phyloP scores from a whole-genome alignment of 1,140 invertebrate genomes.

The Archivesica marissinica region DNA sequence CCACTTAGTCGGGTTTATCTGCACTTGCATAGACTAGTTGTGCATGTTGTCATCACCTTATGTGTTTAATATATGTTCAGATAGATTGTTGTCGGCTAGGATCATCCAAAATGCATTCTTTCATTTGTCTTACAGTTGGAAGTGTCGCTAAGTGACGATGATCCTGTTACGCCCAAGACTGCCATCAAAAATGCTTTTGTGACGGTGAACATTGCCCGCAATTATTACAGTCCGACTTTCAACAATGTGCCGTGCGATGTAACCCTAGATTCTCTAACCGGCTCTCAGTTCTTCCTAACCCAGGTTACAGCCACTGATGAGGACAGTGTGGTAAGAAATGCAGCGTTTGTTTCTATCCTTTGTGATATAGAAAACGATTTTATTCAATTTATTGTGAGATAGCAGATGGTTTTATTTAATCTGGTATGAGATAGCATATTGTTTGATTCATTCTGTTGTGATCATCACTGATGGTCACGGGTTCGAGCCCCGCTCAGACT shows the following conservation, averaged over 20 bases:
- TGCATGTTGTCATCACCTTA: no score
- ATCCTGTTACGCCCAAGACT: conserved; percentile 55
- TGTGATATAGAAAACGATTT: no score
- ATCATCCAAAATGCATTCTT: not conserved
- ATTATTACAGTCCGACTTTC: conserved; percentile 67
- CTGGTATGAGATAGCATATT: no score
- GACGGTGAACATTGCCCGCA: conserved; percentile 70
- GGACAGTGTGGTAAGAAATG: conserved; percentile 84
- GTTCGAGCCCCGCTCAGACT: no score
- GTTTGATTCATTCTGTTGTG: no score
- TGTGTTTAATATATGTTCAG: no score
- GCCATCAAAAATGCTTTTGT: conserved; percentile 58
- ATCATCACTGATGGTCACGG: no score
- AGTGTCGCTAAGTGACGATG: conserved; percentile 63
- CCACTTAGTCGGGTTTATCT: no score
- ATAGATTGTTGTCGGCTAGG: no score
- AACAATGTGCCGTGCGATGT: conserved; percentile 59
- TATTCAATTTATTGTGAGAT: no score
- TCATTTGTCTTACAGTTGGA: conserved; percentile 60
- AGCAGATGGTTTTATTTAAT: no score
- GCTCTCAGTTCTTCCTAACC: conserved; percentile 44
- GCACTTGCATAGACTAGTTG: not conserved
- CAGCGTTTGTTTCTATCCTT: no score
- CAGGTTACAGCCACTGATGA: conserved; percentile 71
- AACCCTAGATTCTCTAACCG: conserved; percentile 40